Percentiles rank a stretch among this genome's conserved stretches.
phyloP scores from a whole-genome alignment of 92 coral and sea anemone genomes.

The Phymanthus crucifer region DNA sequence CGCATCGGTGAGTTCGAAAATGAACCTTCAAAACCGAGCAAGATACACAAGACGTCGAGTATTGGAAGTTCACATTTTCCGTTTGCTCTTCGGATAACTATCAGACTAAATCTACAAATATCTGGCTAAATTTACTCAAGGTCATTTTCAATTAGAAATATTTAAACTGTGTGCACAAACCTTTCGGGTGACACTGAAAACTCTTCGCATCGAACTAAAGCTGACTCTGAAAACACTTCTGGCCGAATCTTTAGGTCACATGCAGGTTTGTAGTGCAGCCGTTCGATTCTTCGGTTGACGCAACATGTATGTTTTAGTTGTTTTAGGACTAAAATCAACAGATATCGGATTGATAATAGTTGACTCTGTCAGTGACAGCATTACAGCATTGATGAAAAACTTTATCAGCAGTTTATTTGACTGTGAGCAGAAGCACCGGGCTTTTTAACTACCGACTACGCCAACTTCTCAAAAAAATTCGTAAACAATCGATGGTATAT shows the following conservation, averaged over 20 bases:
- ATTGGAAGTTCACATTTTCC: constrained; percentile 20
- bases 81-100: constrained; percentile 42
- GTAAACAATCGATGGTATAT: not conserved
- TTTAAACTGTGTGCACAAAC: constrained; percentile 24
- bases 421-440: not conserved
- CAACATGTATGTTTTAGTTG: constrained; percentile 12
- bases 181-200: constrained; percentile 9
- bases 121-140: constrained; percentile 49
- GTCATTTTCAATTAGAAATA: constrained; percentile 46
- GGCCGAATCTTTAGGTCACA: not conserved
- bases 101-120: constrained; percentile 49
- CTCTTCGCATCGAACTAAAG: not conserved
- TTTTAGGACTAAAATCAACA: constrained; percentile 6
- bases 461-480: not conserved
- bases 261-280: not conserved
- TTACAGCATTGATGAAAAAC: constrained; percentile 18
- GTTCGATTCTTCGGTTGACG: not conserved
- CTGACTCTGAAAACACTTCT: not conserved
- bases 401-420: constrained; percentile 22
- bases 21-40: not conserved
- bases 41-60: constrained; percentile 2
- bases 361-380: constrained; percentile 23
- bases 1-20: not conserved
- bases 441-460: constrained; percentile 10
- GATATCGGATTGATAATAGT: constrained; percentile 20